Base-by-base conservation (phyloP, 1,140 invertebrate genomes). In the Andricus grossulariae region DNA sequence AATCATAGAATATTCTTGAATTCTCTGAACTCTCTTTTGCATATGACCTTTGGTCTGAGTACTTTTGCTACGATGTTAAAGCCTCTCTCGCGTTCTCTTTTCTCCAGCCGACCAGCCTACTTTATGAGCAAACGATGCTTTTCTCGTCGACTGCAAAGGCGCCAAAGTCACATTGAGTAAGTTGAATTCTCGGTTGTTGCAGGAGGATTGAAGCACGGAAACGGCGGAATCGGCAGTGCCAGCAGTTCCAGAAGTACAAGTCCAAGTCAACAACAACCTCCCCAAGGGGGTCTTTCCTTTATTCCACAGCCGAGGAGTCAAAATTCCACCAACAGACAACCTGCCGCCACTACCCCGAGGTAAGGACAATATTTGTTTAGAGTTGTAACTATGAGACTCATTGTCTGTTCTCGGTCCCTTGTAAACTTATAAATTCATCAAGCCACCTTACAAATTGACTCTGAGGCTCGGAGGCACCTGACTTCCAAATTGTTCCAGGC, bases 221-320 rank as follows among this genome's bases (percentile, higher is more conserved):
- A 87, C 72, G 86, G 88, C 18, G 90, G 88, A 70, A 85, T 90
- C 50, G 88, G 88, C 51, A 91, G 90, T 80, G 88, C 90, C 18
- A 91, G 89, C 70, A 91, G 90, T 57, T 90, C 90, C 11, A 90
- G 90, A 75, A 90, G 90, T 79, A 91, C 90, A n/a, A 90, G 89
- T 57, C 89, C 90, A 39, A 90, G 90, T 85, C 90, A 90, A 74
- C 90, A 90, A 50, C 88, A 88, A 55, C 77, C 85, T n/a, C 80
- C 84, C 8, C 89, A 88, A 50, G 50, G 83, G 32, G 86, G 83
- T 25, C 84, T 91, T 71, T 91, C 90, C 16, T 90, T 91, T 72
- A 91, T 91, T 80, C 90, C 90, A n/a, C 90, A 91, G 71, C 90
- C 90, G 1, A 88, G 88, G 75, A 84, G 74, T 80, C 90, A 90